Conservation (phyloP, 2,113 vertebrate species). For the Brachyistius frenatus region DNA sequence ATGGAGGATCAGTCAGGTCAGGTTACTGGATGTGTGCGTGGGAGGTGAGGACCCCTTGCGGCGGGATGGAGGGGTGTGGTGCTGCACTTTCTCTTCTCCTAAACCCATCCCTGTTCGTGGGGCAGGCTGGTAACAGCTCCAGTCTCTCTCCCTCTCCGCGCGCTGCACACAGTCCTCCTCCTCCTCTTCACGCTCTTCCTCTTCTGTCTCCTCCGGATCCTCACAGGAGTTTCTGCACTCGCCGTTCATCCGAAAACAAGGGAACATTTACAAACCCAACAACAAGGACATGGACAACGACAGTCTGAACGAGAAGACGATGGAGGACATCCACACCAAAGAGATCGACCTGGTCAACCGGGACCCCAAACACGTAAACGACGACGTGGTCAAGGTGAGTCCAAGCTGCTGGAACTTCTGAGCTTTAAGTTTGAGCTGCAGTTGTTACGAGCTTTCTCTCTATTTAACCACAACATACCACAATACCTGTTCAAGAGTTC, state of each 20-base stretch:
- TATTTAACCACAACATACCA: not conserved
- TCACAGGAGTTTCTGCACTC: constrained; percentile 91
- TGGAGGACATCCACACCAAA: constrained; percentile 94
- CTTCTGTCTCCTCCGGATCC: constrained; percentile 60
- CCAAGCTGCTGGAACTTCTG: not conserved
- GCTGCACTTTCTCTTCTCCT: constrained; percentile 78
- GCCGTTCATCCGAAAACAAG: constrained; percentile 93
- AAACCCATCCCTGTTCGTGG: constrained; percentile 83
- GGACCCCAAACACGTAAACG: constrained; percentile 95
- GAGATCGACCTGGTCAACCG: constrained; percentile 98
- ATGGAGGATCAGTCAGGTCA: constrained; percentile 7
- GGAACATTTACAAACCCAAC: constrained; percentile 99
- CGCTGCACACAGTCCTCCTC: constrained; percentile 43
- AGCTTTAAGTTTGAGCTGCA: not conserved
- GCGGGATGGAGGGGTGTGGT: constrained; percentile 90
- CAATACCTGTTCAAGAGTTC: constrained; percentile 13
- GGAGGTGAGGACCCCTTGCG: constrained; percentile 89
- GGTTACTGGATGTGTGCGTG: constrained; percentile 25
- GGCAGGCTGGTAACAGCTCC: constrained; percentile 72
- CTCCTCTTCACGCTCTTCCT: constrained; percentile 52
- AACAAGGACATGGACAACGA: constrained; percentile 98
- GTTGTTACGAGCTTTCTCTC: not conserved
- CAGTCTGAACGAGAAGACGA: constrained; percentile 88
- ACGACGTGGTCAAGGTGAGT: constrained; percentile 96
- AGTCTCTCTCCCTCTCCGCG: constrained; percentile 56